Conservation (phyloP, 2,888 invertebrate genomes). For the Troglohyphantes excavatus region DNA sequence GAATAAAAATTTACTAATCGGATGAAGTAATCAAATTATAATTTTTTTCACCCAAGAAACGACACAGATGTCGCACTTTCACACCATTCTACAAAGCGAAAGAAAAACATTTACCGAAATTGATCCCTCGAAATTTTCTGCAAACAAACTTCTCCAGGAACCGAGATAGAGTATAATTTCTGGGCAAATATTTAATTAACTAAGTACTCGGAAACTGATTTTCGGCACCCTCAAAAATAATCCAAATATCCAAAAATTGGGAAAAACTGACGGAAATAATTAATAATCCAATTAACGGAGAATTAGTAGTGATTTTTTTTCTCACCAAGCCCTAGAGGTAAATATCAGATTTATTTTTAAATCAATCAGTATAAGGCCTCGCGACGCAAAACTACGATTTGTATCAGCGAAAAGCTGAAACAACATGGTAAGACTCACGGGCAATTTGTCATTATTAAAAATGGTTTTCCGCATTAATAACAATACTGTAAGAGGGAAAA, state of each 20-base stretch:
- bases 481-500: constrained; percentile 22
- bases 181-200: constrained; percentile 44
- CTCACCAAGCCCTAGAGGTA: not conserved
- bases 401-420: not conserved
- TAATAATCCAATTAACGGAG: constrained; percentile 36
- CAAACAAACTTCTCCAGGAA: not conserved
- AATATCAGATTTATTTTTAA: constrained; percentile 1
- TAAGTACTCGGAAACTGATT: constrained; percentile 4
- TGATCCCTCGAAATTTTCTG: not conserved
- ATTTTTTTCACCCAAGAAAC: not conserved
- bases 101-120: not conserved
- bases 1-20: not conserved
- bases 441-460: constrained; percentile 50
- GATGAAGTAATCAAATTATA: not conserved
- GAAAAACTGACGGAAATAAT: constrained; percentile 21
- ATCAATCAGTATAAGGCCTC: not conserved
- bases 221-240: not conserved
- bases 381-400: not conserved
- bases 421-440: not conserved
- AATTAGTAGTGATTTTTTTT: constrained; percentile 21
- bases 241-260: not conserved
- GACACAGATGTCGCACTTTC: constrained; percentile 11
- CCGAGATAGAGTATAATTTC: constrained; percentile 12
- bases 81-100: not conserved
- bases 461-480: constrained; percentile 30